Evolutionary conservation across 2,113 vertebrate species (phyloP).

Genomic region (Daphoenositta chrysoptera): DNA sequence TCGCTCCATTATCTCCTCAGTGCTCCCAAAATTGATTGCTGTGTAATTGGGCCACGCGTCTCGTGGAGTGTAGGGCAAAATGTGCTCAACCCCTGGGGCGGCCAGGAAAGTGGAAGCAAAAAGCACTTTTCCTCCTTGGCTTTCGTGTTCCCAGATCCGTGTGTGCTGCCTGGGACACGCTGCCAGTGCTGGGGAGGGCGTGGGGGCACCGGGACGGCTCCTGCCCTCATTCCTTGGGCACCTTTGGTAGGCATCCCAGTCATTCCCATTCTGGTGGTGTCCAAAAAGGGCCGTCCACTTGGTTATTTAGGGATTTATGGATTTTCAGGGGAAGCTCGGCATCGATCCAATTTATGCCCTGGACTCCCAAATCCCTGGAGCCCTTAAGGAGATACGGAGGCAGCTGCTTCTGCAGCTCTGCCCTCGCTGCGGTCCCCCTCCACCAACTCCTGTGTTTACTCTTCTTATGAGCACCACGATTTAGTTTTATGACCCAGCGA

Average conservation of each 20-base stretch:
- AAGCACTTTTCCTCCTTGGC: background rate
- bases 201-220: background rate
- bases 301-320: background rate
- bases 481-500: conserved; percentile 62
- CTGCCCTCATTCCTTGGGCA: background rate
- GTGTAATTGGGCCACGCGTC: conserved; percentile 27
- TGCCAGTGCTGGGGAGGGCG: background rate
- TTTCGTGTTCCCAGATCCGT: background rate
- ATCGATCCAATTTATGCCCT: background rate
- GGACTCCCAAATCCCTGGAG: conserved; percentile 8
- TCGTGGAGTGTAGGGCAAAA: background rate
- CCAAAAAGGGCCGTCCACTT: background rate
- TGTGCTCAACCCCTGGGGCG: background rate
- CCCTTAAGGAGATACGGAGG: background rate
- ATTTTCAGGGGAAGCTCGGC: background rate
- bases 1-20: conserved; percentile 65
- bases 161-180: background rate
- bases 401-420: background rate
- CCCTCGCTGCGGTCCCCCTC: background rate
- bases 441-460: background rate
- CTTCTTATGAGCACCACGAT: conserved; percentile 10
- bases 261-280: background rate
- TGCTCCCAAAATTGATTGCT: conserved; percentile 64
- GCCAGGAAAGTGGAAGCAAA: background rate
- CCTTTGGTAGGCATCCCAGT: no score